Conservation (phyloP, 2,113 vertebrate species). For the Pomatorhinus ruficollis region DNA sequence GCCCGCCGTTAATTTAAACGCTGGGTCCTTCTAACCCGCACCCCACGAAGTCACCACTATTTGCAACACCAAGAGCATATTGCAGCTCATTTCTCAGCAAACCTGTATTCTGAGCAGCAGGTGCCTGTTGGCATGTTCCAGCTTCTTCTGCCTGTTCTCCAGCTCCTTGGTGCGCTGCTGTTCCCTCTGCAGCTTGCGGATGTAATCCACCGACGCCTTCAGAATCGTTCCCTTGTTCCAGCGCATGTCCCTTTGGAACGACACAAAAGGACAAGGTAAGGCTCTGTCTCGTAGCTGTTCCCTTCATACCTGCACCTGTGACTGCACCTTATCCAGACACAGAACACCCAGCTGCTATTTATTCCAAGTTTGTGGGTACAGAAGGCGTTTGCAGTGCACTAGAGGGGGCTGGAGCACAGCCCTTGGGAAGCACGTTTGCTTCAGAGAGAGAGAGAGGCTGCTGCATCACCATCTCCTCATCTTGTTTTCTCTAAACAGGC, state of each 20-base stretch:
- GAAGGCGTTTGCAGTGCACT: background rate
- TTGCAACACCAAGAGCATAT: background rate
- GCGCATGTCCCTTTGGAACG: conserved; percentile 81
- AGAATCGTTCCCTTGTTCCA: conserved; percentile 99
- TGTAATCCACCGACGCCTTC: conserved; percentile 97
- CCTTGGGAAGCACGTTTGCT: rapidly evolving
- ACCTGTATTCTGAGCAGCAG: conserved; percentile 96
- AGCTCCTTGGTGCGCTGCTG: conserved; percentile 94
- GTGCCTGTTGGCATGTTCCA: conserved; percentile 93
- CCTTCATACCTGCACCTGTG: background rate
- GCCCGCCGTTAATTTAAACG: rapidly evolving
- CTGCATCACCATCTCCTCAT: background rate
- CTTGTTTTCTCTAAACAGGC: background rate
- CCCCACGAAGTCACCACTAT: background rate
- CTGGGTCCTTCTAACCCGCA: background rate
- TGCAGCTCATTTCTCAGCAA: background rate
- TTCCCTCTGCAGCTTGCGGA: conserved; percentile 92
- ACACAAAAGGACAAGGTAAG: background rate
- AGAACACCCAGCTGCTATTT: background rate
- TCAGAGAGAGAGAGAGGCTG: background rate
- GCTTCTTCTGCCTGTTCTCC: conserved; percentile 93
- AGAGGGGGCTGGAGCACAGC: conserved; percentile 32
- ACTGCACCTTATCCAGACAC: rapidly evolving
- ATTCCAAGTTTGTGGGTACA: background rate
- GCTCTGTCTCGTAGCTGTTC: background rate